Conservation (phyloP, 2,797 vertebrate species). For the Alfaro cultratus region DNA sequence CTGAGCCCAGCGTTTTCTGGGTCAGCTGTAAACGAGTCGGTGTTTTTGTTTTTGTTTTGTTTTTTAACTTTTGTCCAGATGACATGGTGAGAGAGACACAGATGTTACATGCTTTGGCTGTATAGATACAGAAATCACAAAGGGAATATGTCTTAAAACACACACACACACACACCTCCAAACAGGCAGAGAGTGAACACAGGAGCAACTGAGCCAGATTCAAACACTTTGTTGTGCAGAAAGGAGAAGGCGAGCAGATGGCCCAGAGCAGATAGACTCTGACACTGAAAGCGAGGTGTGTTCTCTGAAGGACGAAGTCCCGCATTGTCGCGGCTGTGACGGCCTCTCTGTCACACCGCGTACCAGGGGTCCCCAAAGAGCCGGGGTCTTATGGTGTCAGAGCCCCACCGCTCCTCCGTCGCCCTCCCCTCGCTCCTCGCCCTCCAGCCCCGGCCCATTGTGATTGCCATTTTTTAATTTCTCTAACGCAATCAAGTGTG, state of each 20-base stretch:
- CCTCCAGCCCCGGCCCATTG: slow-evolving; percentile 71
- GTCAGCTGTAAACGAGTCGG: slow-evolving; percentile 39
- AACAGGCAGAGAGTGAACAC: slow-evolving; percentile 85
- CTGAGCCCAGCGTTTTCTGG: slow-evolving; percentile 9
- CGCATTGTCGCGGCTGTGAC: slow-evolving; percentile 90
- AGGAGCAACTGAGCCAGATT: slow-evolving; percentile 89
- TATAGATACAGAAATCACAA: slow-evolving; percentile 55
- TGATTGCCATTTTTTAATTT: slow-evolving; percentile 85
- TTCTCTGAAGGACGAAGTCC: slow-evolving; percentile 82
- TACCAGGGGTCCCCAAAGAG: slow-evolving; percentile 90
- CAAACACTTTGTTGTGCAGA: slow-evolving; percentile 77
- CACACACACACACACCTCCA: slow-evolving; percentile 54
- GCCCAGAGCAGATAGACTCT: slow-evolving; percentile 94
- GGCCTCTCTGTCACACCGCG: slow-evolving; percentile 89
- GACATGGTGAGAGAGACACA: slow-evolving; percentile 48
- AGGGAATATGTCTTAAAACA: slow-evolving; percentile 46
- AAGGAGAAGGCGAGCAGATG: slow-evolving; percentile 86
- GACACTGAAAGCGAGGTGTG: slow-evolving; percentile 71
- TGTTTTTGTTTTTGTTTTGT: background rate
- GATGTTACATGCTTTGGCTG: slow-evolving; percentile 53
- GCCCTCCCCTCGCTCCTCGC: slow-evolving; percentile 48
- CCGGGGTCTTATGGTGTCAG: slow-evolving; percentile 80
- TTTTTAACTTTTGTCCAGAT: slow-evolving; percentile 25
- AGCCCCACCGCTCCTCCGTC: slow-evolving; percentile 49
- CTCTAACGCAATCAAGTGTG: slow-evolving; percentile 85